A percentile compares a stretch with the other conserved stretches of the same genome.
phyloP scores from a whole-genome alignment of 2,888 invertebrate species.

The Nephrotoma guestfalica region DNA sequence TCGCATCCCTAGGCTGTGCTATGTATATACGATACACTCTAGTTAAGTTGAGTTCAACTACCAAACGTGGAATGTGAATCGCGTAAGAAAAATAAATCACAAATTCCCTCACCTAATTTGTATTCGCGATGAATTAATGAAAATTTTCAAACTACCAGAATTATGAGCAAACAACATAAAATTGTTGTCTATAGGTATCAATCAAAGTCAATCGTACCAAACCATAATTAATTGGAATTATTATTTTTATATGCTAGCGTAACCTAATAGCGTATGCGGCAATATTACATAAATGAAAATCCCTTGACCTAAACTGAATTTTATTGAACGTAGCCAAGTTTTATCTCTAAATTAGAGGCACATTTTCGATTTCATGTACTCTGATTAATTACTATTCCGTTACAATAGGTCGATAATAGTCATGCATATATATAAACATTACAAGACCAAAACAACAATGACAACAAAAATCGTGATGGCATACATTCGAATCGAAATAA shows the following conservation, averaged over 20 bases:
- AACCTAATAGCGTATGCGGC: neutral
- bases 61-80: neutral
- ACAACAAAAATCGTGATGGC: neutral
- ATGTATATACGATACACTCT: neutral
- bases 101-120: no score
- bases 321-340: neutral
- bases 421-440: neutral
- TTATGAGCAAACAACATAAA: no score
- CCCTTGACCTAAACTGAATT: neutral
- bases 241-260: no score
- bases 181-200: neutral
- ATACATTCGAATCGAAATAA: neutral
- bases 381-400: neutral
- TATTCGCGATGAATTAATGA: no score
- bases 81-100: no score
- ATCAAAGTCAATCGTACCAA: neutral
- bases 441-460: neutral
- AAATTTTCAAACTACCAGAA: no score
- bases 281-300: neutral
- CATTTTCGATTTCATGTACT: neutral
- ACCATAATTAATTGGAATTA: neutral
- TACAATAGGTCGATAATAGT: neutral
- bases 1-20: neutral
- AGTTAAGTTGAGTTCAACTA: neutral
- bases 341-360: neutral